Evolutionary conservation across 2,113 vertebrate genomes (phyloP), one percentile per base, ranked within the genome.

Genomic region (Mohoua ochrocephala): DNA sequence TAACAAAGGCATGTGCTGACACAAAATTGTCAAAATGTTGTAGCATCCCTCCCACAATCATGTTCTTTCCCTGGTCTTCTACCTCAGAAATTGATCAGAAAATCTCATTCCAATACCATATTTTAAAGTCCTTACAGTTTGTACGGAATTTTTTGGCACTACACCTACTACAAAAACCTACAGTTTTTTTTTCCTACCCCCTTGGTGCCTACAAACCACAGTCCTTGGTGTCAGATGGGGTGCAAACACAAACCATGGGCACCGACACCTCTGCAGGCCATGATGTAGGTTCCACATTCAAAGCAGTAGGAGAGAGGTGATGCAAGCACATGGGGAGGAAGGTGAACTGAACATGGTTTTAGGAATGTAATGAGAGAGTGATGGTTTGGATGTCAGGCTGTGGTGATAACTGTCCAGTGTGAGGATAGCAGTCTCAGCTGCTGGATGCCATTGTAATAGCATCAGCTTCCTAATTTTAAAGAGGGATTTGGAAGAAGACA

Each of bases 231-330:
- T 39, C 41, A 54, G 39, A 26, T 22, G 12, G 0, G 1, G 14
- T 15, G 37, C 45, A 70, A 78, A 76, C 13, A 50, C 26, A 64
- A 49, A n/a, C 37, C n/a, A 50, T 1, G 6, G 85, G 18, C 26
- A 59, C 26, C 15, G 52, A 24, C 13, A 7, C 24, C 35, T 80
- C 16, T 64, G 35, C 52, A 63, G 82, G 44, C 39, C 54, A 23
- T 52, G 15, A 1, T 2, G 5, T 26, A 11, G 64, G 24, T 45
- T 84, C 78, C 42, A 57, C 13, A 7, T 20, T 20, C 0, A 1
- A 78, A 90, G 50, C 17, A 49, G 7, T 6, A 39, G 20, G 74
- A 87, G 39, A 44, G 27, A 35, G 33, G 49, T 56, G 59, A 31
- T 44, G 26, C 21, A 47, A 82, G 47, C 19, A 31, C 6, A 4